phyloP scores from a whole-genome alignment of 2,888 invertebrate genomes.

The Nomada fabriciana region DNA sequence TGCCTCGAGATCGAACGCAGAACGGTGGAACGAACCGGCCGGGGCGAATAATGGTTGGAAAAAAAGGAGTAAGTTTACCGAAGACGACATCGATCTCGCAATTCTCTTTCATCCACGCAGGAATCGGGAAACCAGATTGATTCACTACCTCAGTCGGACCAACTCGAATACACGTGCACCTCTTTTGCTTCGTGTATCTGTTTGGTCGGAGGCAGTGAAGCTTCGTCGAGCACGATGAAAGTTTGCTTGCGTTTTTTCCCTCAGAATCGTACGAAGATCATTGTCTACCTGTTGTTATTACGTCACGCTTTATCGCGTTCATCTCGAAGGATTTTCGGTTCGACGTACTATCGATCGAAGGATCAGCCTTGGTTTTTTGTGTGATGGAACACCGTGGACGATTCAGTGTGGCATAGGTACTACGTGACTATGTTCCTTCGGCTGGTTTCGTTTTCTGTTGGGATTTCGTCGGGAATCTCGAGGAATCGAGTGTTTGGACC shows the following conservation, averaged over 20 bases:
- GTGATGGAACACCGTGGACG: not conserved
- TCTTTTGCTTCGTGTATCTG: conserved; percentile 1
- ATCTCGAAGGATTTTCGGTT: conserved; percentile 44
- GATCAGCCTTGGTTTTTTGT: not conserved
- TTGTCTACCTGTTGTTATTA: conserved; percentile 49
- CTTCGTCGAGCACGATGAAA: conserved; percentile 7
- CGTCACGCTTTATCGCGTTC: conserved; percentile 64
- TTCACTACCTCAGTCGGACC: conserved; percentile 31
- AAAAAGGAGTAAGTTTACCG: conserved; percentile 69
- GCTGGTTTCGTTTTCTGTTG: not conserved
- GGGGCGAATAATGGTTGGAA: conserved; percentile 32
- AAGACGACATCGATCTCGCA: conserved; percentile 57
- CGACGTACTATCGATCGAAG: conserved; percentile 5
- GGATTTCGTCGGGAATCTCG: not conserved
- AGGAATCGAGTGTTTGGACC: not conserved
- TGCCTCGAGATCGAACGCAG: conserved; percentile 52
- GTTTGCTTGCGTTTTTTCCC: not conserved
- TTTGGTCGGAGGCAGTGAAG: conserved; percentile 24
- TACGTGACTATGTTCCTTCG: not conserved
- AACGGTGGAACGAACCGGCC: conserved; percentile 23
- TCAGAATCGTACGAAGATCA: conserved; percentile 15
- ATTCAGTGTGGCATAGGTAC: not conserved
- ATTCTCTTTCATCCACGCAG: conserved; percentile 43
- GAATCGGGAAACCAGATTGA: conserved; percentile 49
- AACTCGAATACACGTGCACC: not conserved